Evolutionary conservation across 2,113 vertebrate species (phyloP).

Genomic region (Ciconia boyciana): DNA sequence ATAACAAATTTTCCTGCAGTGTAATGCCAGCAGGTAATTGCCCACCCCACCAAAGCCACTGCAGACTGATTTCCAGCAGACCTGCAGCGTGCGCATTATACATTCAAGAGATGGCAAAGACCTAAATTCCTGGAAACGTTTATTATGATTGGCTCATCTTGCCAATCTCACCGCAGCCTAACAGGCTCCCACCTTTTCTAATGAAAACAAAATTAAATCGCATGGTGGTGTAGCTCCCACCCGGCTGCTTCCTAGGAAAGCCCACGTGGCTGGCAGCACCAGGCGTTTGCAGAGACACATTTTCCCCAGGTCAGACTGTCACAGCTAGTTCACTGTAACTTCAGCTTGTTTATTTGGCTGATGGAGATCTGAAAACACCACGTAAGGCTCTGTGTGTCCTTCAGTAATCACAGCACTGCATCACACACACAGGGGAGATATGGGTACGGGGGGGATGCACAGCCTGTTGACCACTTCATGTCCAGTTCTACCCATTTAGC

Average conservation of each 20-base stretch:
- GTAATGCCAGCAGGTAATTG: neutral
- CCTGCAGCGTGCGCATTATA: neutral
- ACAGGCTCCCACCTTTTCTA: neutral
- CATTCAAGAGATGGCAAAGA: neutral
- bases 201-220: neutral
- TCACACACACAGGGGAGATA: neutral
- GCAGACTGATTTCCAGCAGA: neutral
- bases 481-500: neutral
- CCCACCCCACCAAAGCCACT: neutral
- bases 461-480: neutral
- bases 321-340: neutral
- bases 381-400: neutral
- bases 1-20: neutral
- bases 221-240: neutral
- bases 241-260: neutral
- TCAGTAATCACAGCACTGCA: neutral
- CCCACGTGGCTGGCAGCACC: neutral
- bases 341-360: neutral
- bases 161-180: neutral
- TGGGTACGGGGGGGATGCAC: no score
- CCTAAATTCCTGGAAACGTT: constrained; percentile 14
- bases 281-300: neutral
- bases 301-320: neutral
- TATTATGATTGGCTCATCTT: neutral
- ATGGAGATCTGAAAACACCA: neutral